These are phyloP conservation scores for Myiotriccus ornatus DNA, from an alignment of 2,797 vertebrate genomes.

Conservation along the genomic window DNA sequence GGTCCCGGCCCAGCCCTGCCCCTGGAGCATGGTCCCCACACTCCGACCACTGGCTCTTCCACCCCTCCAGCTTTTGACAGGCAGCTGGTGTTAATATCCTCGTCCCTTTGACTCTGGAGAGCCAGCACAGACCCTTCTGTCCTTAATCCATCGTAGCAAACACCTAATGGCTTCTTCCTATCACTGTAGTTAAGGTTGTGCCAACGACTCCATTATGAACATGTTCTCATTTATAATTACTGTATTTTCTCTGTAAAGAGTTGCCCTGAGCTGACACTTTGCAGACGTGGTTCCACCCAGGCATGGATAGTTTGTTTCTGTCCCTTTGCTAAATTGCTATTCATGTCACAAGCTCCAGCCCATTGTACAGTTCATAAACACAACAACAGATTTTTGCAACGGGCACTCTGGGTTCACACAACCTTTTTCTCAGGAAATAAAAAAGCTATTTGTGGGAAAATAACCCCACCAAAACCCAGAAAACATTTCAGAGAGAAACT, in stretches of 20 bases:
- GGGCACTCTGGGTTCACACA: background rate
- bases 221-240: background rate
- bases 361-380: background rate
- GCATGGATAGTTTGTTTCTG: background rate
- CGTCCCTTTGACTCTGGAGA: background rate
- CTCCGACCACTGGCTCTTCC: rapidly evolving
- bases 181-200: background rate
- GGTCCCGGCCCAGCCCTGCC: background rate
- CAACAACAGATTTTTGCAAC: background rate
- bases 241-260: background rate
- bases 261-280: background rate
- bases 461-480: background rate
- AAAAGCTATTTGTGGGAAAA: background rate
- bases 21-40: rapidly evolving
- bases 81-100: background rate
- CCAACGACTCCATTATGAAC: background rate
- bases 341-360: background rate
- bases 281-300: background rate
- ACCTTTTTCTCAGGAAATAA: background rate
- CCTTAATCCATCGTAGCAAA: background rate
- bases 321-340: background rate
- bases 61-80: rapidly evolving
- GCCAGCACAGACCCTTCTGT: background rate
- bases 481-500: background rate
- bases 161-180: background rate